phyloP scores from a whole-genome alignment of 2,113 vertebrate genomes.

The Perca flavescens region DNA sequence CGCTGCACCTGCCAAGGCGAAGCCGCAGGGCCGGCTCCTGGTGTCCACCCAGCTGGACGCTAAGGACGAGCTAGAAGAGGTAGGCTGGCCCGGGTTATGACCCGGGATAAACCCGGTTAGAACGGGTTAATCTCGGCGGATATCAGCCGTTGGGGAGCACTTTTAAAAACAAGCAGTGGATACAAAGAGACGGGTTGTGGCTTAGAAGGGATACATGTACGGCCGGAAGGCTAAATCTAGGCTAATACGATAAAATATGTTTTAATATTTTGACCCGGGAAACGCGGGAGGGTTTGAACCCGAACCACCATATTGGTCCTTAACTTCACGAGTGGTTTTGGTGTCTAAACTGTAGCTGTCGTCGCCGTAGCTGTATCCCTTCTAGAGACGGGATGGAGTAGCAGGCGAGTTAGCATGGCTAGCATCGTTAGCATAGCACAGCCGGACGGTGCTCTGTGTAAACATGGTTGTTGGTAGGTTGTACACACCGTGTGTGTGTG shows the following conservation, averaged over 20 bases:
- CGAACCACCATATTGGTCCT: too few relatives aligned
- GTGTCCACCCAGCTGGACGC: conserved; percentile 93
- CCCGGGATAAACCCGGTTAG: too few relatives aligned
- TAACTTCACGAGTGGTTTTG: too few relatives aligned
- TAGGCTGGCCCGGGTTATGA: conserved; percentile 30
- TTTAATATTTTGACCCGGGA: too few relatives aligned
- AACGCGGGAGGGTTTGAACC: too few relatives aligned
- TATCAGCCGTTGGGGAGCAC: not conserved
- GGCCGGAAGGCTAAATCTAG: too few relatives aligned
- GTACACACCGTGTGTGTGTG: not conserved
- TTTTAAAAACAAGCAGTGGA: not conserved
- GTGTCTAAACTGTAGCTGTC: too few relatives aligned
- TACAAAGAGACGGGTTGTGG: conserved; percentile 61
- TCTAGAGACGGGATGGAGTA: too few relatives aligned
- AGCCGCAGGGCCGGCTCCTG: conserved; percentile 90
- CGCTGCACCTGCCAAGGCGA: conserved; percentile 87
- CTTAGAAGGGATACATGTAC: not conserved
- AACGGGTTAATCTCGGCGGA: too few relatives aligned
- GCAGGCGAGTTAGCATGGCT: conserved; percentile 54
- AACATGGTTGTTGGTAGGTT: not conserved
- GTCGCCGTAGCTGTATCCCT: too few relatives aligned
- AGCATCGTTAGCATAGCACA: not conserved
- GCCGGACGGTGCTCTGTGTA: accelerated
- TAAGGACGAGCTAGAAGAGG: conserved; percentile 97
- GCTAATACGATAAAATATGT: too few relatives aligned